Percentiles rank a stretch among this genome's conserved stretches.
Evolutionary conservation across 2,888 invertebrate genomes (phyloP).

Genomic region (Yponomeuta cagnagella): DNA sequence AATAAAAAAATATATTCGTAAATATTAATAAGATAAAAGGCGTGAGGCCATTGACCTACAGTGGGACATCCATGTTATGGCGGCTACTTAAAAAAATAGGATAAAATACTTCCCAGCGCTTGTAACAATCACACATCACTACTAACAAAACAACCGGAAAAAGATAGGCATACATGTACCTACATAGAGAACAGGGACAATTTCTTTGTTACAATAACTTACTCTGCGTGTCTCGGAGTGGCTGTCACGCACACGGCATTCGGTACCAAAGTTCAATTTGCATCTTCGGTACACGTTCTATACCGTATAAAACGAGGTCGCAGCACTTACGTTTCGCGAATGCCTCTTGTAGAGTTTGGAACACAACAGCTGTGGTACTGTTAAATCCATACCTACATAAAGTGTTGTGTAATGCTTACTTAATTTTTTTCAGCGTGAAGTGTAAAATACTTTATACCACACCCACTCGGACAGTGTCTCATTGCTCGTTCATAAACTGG

Average conservation of each 20-base stretch:
- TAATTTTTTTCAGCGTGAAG: background rate
- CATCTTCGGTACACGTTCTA: background rate
- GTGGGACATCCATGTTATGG: no score
- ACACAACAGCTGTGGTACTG: background rate
- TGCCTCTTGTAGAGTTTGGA: background rate
- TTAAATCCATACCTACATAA: background rate
- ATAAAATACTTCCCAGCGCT: no score
- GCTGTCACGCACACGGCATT: background rate
- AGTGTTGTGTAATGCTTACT: background rate
- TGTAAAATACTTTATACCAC: no score
- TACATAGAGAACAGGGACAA: background rate
- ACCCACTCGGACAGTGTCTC: no score
- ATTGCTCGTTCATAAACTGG: no score
- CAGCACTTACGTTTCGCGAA: background rate
- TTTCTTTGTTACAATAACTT: background rate
- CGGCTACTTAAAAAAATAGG: no score
- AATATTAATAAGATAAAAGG: no score
- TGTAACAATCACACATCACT: background rate
- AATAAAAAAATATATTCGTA: no score
- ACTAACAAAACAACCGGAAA: background rate
- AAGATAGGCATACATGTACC: no score
- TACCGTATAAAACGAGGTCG: background rate
- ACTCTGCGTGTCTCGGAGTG: background rate
- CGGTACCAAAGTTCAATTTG: slow-evolving; percentile 1
- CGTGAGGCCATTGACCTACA: no score